Evolutionary conservation across 2,113 vertebrate species (phyloP).

Genomic region (Proteles cristata): DNA sequence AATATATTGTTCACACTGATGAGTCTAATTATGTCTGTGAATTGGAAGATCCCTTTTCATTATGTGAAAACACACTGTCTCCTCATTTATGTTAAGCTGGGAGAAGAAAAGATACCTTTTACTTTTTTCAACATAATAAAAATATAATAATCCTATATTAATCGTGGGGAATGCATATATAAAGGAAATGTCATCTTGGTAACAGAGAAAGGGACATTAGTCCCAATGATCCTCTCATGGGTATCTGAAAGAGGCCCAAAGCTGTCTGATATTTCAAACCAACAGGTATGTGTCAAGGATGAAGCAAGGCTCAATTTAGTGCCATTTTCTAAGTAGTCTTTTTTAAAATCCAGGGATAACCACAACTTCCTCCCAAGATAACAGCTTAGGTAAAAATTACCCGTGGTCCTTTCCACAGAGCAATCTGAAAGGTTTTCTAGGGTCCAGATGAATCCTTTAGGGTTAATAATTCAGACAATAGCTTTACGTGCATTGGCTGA

Average conservation of each 20-base stretch:
- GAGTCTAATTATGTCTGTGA: not conserved
- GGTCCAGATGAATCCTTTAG: not conserved
- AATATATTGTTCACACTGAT: conserved; percentile 56
- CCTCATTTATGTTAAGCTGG: not conserved
- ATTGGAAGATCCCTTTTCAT: not conserved
- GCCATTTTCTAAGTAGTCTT: not conserved
- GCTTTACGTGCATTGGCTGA: not conserved
- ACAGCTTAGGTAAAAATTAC: not conserved
- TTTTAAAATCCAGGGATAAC: not conserved
- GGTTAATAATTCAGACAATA: not conserved
- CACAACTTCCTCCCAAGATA: not conserved
- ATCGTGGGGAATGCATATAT: not conserved
- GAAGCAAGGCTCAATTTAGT: not conserved
- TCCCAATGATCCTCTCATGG: not conserved
- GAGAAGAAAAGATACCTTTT: not conserved
- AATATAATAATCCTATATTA: not conserved
- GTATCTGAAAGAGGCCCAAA: not conserved
- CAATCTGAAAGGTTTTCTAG: not conserved
- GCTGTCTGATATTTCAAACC: not conserved
- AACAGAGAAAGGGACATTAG: not conserved
- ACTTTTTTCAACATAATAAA: not conserved
- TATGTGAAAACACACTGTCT: not conserved
- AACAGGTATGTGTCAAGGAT: not conserved
- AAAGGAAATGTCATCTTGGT: not conserved
- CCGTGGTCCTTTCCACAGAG: not conserved